Evolutionary conservation across 2,113 vertebrate genomes (phyloP).

Genomic region (Corapipo altera): DNA sequence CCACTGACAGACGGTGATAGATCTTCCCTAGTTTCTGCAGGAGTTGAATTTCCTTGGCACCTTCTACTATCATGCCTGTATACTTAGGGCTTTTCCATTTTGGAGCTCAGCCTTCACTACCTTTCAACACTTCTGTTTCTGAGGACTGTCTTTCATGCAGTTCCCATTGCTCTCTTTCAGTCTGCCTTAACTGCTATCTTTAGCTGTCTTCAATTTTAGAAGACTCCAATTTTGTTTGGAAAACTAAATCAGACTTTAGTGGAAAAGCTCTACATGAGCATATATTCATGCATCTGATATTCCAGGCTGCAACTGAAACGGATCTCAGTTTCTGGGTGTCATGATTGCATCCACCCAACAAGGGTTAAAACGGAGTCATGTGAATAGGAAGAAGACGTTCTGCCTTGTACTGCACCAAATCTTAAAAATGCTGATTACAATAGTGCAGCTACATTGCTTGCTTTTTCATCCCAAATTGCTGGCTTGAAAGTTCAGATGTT

Average conservation of each 20-base stretch:
- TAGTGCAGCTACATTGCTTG: neutral
- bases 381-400: neutral
- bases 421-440: neutral
- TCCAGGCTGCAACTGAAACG: neutral
- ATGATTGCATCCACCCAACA: neutral
- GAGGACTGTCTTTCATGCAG: conserved; percentile 30
- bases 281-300: neutral
- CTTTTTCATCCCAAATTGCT: neutral
- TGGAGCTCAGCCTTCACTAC: conserved; percentile 32
- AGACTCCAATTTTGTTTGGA: conserved; percentile 7
- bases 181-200: conserved; percentile 47
- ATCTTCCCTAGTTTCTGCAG: neutral
- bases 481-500: neutral
- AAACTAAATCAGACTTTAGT: neutral
- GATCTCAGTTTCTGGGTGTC: neutral
- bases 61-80: conserved; percentile 6
- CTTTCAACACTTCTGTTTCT: conserved; percentile 57
- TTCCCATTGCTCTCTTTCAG: conserved; percentile 47
- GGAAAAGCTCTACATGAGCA: neutral
- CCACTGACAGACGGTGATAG: conserved; percentile 23
- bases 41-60: conserved; percentile 60
- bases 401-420: neutral
- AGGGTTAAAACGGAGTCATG: neutral
- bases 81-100: conserved; percentile 41
- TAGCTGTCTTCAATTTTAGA: conserved; percentile 45